These are phyloP conservation scores for Malurus splendens DNA, from an alignment of 2,797 vertebrate species.

Conservation along the genomic window DNA sequence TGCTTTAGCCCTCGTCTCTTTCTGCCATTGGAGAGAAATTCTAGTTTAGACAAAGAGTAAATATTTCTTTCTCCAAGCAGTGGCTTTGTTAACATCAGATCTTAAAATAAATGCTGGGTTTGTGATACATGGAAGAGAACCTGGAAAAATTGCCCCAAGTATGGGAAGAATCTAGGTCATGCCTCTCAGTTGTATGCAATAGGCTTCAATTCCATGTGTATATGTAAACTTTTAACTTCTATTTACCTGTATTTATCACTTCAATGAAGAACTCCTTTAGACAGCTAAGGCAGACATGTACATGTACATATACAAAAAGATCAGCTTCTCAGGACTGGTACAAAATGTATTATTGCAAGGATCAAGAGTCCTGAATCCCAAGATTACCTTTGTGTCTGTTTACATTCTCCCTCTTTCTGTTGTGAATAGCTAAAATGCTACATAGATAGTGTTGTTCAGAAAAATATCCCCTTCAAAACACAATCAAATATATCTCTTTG, in stretches of 20 bases:
- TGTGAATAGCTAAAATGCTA: not conserved
- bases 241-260: not conserved
- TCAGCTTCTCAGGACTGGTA: not conserved
- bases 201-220: not conserved
- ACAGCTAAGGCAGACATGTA: not conserved
- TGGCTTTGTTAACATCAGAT: not conserved
- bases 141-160: not conserved
- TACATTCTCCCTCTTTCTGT: not conserved
- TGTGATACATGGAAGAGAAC: not conserved
- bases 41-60: conserved; percentile 16
- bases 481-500: not conserved
- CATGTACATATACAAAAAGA: not conserved
- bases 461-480: not conserved
- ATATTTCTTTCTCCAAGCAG: not conserved
- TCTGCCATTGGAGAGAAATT: not conserved
- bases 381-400: not conserved
- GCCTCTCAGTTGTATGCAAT: not conserved
- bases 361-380: not conserved
- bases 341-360: not conserved
- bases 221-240: not conserved
- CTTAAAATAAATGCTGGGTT: not conserved
- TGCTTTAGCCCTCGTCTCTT: not conserved
- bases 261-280: not conserved
- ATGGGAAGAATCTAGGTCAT: not conserved
- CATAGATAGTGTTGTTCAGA: not conserved